Conservation (phyloP, 2,888 invertebrate species). For the Dynastes hyllus region DNA sequence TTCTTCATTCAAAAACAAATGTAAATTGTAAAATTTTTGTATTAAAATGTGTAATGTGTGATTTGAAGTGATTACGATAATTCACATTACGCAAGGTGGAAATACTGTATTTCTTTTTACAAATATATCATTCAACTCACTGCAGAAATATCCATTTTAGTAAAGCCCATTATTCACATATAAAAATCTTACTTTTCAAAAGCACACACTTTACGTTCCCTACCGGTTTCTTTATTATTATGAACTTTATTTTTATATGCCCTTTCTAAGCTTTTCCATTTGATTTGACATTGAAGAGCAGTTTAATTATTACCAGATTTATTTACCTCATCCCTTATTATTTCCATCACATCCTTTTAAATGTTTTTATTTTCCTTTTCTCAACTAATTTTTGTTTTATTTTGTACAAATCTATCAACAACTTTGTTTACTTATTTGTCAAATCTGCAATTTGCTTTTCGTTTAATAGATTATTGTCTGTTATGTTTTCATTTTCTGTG, state of each 20-base stretch:
- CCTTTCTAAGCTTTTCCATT: conserved; percentile 23
- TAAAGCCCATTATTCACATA: too few relatives aligned
- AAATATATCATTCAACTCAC: too few relatives aligned
- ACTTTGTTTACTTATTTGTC: not conserved
- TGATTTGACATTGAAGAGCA: conserved; percentile 1
- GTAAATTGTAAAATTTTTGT: too few relatives aligned
- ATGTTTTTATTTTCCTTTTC: conserved; percentile 5
- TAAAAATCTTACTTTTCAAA: too few relatives aligned
- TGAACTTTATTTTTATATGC: conserved; percentile 43
- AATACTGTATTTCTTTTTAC: conserved; percentile 15
- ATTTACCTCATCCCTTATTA: not conserved
- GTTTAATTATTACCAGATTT: not conserved
- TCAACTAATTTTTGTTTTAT: not conserved
- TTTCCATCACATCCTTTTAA: conserved; percentile 13
- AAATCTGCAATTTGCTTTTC: not conserved
- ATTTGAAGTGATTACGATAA: too few relatives aligned
- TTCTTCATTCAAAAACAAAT: too few relatives aligned
- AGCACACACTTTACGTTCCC: conserved; percentile 10
- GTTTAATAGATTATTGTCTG: too few relatives aligned
- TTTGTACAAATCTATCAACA: conserved; percentile 6
- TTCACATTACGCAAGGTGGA: conserved; percentile 12
- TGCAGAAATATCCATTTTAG: too few relatives aligned
- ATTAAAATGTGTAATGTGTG: too few relatives aligned
- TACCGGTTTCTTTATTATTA: conserved; percentile 30
- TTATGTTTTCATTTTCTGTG: too few relatives aligned